phyloP scores from a whole-genome alignment of 1,140 invertebrate genomes.

The Nasonia longicornis region DNA sequence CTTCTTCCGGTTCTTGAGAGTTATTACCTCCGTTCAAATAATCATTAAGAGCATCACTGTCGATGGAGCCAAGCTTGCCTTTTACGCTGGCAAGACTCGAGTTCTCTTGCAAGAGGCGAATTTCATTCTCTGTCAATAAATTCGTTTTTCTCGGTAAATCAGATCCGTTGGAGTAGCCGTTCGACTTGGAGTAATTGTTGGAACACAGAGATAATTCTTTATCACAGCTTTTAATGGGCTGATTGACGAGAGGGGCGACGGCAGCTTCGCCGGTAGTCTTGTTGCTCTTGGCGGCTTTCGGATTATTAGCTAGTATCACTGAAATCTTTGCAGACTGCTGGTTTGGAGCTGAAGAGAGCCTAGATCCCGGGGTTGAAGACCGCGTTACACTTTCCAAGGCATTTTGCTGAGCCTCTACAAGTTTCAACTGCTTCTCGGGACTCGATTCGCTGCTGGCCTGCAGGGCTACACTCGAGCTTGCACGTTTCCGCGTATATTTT shows the following conservation, averaged over 20 bases:
- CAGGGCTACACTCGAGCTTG: constrained; percentile 48
- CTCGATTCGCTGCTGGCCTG: constrained; percentile 59
- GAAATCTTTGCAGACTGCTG: constrained; percentile 53
- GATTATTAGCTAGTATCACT: constrained; percentile 56
- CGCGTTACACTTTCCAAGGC: background rate
- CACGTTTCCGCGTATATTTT: constrained; percentile 64
- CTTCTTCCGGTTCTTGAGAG: constrained; percentile 84
- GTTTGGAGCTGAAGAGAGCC: constrained; percentile 19
- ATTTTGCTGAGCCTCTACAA: constrained; percentile 46
- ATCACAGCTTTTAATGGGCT: constrained; percentile 61
- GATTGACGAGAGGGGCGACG: constrained; percentile 32
- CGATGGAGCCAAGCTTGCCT: constrained; percentile 75
- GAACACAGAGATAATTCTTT: constrained; percentile 52
- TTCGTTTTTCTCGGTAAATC: constrained; percentile 47
- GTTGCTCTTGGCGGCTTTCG: constrained; percentile 52
- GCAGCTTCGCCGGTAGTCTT: constrained; percentile 48
- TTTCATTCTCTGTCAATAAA: constrained; percentile 56
- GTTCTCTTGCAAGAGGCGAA: constrained; percentile 56
- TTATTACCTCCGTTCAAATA: constrained; percentile 81
- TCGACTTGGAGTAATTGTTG: constrained; percentile 55
- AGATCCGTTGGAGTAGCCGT: constrained; percentile 51
- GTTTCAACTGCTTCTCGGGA: constrained; percentile 65
- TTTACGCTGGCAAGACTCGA: constrained; percentile 48
- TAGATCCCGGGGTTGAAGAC: constrained; percentile 28
- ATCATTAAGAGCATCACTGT: constrained; percentile 82